Evolutionary conservation across 2,797 vertebrate species (phyloP).

Genomic region (Diplodus puntazzo): DNA sequence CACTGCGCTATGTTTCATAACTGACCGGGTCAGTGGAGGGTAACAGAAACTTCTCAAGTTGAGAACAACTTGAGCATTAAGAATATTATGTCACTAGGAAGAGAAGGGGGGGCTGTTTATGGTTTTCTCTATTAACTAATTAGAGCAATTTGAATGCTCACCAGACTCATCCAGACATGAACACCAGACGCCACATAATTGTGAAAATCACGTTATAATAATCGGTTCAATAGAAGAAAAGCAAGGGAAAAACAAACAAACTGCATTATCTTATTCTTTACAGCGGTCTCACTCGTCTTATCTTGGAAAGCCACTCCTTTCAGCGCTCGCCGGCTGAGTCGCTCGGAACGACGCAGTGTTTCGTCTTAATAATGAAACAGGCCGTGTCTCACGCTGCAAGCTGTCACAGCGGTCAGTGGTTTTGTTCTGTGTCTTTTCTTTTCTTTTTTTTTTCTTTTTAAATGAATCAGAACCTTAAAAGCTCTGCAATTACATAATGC

Average conservation of each 20-base stretch:
- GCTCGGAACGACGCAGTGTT: not conserved
- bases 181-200: not conserved
- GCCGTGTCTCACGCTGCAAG: too few species aligned
- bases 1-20: conserved; percentile 20
- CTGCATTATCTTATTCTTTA: not conserved
- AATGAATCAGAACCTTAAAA: not conserved
- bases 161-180: not conserved
- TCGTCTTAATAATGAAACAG: not conserved
- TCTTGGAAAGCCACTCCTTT: not conserved
- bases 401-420: not conserved
- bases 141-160: not conserved
- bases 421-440: not conserved
- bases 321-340: not conserved
- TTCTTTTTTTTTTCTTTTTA: not conserved
- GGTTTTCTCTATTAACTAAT: not conserved
- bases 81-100: not conserved
- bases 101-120: not conserved
- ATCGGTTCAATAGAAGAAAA: not conserved
- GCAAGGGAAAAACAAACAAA: not conserved
- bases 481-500: not conserved
- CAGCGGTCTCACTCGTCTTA: not conserved
- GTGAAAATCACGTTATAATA: not conserved
- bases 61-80: conserved; percentile 15
- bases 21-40: conserved; percentile 30
- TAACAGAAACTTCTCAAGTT: conserved; percentile 14